A percentile compares a stretch with the other conserved stretches of the same genome.
Conservation (phyloP, 2,888 invertebrate genomes). For the Calameuta filiformis region DNA sequence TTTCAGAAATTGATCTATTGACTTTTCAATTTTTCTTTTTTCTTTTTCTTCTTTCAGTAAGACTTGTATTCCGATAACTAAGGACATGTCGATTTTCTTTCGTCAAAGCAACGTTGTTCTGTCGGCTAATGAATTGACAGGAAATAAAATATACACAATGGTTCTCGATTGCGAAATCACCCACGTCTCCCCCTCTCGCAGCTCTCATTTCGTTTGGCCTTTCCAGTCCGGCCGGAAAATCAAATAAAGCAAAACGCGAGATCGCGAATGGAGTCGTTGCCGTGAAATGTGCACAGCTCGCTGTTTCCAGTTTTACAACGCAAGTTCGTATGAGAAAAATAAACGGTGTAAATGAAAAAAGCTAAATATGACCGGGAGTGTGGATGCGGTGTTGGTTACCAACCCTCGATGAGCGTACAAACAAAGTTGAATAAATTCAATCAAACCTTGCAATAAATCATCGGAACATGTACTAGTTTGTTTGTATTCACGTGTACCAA, state of each 20-base stretch:
- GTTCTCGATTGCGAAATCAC: slow-evolving; percentile 1
- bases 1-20: too few species aligned
- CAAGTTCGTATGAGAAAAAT: slow-evolving; percentile 37
- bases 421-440: slow-evolving; percentile 62
- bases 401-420: slow-evolving; percentile 35
- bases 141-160: slow-evolving; percentile 38
- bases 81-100: too few species aligned
- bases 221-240: background rate
- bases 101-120: too few species aligned
- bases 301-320: slow-evolving; percentile 49
- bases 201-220: background rate
- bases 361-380: background rate
- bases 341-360: slow-evolving; percentile 6
- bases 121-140: slow-evolving; percentile 24
- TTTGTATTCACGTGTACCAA: slow-evolving; percentile 53
- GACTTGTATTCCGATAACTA: too few species aligned
- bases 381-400: background rate
- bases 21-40: too few species aligned
- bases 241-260: slow-evolving; percentile 5
- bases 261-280: slow-evolving; percentile 10
- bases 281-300: slow-evolving; percentile 40
- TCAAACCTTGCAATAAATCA: slow-evolving; percentile 64
- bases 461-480: slow-evolving; percentile 54
- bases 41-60: too few species aligned
- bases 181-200: background rate